phyloP scores from a whole-genome alignment of 2,797 vertebrate species.

The Pseudocheirus occidentalis region DNA sequence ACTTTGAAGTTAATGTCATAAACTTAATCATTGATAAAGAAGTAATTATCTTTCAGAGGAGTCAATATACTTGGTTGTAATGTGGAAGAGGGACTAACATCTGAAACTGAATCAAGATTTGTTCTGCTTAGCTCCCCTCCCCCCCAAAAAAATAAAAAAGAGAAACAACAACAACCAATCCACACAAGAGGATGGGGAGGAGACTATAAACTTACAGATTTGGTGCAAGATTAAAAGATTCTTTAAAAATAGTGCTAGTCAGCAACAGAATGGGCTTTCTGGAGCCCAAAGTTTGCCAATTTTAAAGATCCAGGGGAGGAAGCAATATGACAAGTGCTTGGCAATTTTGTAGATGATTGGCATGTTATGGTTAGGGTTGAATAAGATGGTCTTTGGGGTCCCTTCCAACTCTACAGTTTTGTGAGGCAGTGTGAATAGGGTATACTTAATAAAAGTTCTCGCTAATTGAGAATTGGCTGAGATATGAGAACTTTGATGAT shows the following conservation, averaged over 20 bases:
- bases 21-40: slow-evolving; percentile 81
- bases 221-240: background rate
- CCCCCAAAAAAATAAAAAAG: too few species aligned
- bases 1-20: slow-evolving; percentile 80
- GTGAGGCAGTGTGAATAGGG: background rate
- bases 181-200: background rate
- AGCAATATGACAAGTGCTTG: background rate
- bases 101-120: background rate
- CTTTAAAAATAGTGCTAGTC: background rate
- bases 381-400: background rate
- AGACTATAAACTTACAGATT: background rate
- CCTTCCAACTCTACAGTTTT: background rate
- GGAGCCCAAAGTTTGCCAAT: background rate
- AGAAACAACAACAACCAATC: background rate
- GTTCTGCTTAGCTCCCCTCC: background rate
- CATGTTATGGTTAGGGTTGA: background rate
- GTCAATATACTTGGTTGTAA: slow-evolving; percentile 66
- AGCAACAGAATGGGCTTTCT: background rate
- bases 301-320: background rate
- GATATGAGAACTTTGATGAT: slow-evolving; percentile 52
- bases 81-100: background rate
- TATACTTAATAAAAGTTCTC: slow-evolving; percentile 25
- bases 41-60: slow-evolving; percentile 74
- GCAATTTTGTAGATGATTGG: background rate
- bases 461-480: slow-evolving; percentile 70